Conservation (phyloP, 2,113 vertebrate genomes). For the Ondatra zibethicus region DNA sequence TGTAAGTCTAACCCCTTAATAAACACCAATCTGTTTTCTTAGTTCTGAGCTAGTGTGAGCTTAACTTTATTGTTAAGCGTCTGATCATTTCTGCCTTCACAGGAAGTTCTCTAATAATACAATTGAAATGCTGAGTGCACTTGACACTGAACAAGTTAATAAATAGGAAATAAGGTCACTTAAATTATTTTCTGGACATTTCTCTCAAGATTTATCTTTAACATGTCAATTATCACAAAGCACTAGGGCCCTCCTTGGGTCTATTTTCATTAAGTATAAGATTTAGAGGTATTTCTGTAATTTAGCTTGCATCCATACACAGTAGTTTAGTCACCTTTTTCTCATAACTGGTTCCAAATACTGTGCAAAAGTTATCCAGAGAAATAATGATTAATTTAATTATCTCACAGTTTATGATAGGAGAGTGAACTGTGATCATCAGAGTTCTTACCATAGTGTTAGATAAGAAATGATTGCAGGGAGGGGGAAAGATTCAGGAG, state of each 20-base stretch:
- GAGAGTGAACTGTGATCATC: rapidly evolving
- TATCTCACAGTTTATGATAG: background rate
- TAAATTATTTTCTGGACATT: background rate
- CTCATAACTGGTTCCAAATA: background rate
- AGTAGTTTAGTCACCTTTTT: background rate
- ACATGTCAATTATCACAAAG: background rate
- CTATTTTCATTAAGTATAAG: background rate
- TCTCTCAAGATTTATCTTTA: background rate
- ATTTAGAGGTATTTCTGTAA: background rate
- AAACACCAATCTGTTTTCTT: too few relatives aligned
- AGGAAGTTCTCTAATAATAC: too few relatives aligned
- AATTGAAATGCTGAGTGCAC: too few relatives aligned
- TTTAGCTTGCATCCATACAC: background rate
- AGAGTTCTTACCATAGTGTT: background rate
- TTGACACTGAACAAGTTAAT: background rate
- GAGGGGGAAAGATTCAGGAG: background rate
- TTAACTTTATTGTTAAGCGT: too few relatives aligned
- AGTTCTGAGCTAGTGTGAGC: too few relatives aligned
- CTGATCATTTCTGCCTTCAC: too few relatives aligned
- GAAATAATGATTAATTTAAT: background rate
- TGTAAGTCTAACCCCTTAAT: too few relatives aligned
- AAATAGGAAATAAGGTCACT: background rate
- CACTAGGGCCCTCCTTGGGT: background rate
- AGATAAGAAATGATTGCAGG: background rate
- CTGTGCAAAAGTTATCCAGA: background rate